Evolutionary conservation across 1,140 invertebrate genomes (phyloP).

Genomic region (Brachionus rotundiformis): DNA sequence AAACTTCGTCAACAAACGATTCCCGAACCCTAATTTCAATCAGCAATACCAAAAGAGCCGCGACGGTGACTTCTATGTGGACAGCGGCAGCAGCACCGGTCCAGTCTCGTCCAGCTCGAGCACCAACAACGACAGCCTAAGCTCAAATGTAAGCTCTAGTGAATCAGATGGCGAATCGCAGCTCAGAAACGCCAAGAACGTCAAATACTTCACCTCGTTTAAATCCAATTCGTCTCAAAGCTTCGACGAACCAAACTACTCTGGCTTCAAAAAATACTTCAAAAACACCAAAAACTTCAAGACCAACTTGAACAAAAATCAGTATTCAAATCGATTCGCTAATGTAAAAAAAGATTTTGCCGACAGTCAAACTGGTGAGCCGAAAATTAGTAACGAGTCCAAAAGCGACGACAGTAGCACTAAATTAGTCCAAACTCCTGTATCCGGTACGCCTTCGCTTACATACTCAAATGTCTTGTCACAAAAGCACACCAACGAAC

Average conservation of each 20-base stretch:
- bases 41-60: not conserved
- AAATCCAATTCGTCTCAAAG: not conserved
- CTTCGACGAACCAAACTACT: not conserved
- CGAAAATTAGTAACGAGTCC: conserved; percentile 25
- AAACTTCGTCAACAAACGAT: not conserved
- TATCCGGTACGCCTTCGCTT: conserved; percentile 13
- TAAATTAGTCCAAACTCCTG: conserved; percentile 19
- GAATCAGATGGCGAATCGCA: conserved; percentile 37
- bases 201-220: not conserved
- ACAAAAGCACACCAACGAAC: conserved; percentile 35
- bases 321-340: conserved; percentile 31
- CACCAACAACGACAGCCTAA: conserved; percentile 49
- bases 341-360: conserved; percentile 29
- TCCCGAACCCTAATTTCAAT: not conserved
- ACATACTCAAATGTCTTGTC: conserved; percentile 18
- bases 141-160: conserved; percentile 46
- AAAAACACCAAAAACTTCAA: conserved; percentile 21
- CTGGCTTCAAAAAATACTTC: conserved; percentile 20
- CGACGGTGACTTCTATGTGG: not conserved
- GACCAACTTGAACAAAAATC: not conserved
- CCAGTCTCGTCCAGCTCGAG: conserved; percentile 47
- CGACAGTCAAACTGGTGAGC: conserved; percentile 23
- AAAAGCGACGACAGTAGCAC: conserved; percentile 9
- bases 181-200: not conserved
- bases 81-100: conserved; percentile 48